phyloP scores from a whole-genome alignment of 2,888 invertebrate genomes.

The Adineta ricciae region DNA sequence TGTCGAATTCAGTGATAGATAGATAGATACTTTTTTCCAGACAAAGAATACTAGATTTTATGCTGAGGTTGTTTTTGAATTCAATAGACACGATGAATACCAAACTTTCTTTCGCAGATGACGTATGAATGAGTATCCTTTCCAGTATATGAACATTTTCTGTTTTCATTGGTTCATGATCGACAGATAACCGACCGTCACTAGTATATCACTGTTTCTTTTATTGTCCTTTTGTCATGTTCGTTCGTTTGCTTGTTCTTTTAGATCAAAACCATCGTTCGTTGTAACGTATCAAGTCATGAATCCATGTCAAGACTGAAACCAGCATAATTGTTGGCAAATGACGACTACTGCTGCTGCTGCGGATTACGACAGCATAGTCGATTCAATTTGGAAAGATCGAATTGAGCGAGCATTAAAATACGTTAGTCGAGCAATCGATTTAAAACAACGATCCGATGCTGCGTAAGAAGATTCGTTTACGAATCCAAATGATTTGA shows the following conservation, averaged over 20 bases:
- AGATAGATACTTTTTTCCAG: too few relatives aligned
- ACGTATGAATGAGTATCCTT: too few relatives aligned
- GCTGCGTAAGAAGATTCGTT: background rate
- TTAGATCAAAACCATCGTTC: background rate
- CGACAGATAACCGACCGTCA: background rate
- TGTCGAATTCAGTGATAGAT: too few relatives aligned
- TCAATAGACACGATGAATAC: too few relatives aligned
- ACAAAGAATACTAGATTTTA: too few relatives aligned
- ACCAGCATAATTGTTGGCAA: background rate
- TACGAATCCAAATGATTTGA: background rate
- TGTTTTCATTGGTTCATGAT: background rate
- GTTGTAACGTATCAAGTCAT: background rate
- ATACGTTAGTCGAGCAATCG: background rate
- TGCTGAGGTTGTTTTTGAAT: too few relatives aligned
- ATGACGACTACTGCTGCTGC: background rate
- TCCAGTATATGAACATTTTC: background rate
- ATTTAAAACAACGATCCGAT: background rate
- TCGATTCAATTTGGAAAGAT: slow-evolving; percentile 20
- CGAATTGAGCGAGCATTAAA: background rate
- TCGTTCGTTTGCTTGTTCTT: background rate
- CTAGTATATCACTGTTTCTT: background rate
- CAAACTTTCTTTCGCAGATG: too few relatives aligned
- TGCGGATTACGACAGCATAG: background rate
- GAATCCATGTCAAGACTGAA: background rate
- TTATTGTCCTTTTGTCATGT: background rate